A percentile compares a stretch with the other conserved stretches of the same genome.
Evolutionary conservation across 1,140 invertebrate genomes (phyloP).

Genomic region (Papilio polytes): DNA sequence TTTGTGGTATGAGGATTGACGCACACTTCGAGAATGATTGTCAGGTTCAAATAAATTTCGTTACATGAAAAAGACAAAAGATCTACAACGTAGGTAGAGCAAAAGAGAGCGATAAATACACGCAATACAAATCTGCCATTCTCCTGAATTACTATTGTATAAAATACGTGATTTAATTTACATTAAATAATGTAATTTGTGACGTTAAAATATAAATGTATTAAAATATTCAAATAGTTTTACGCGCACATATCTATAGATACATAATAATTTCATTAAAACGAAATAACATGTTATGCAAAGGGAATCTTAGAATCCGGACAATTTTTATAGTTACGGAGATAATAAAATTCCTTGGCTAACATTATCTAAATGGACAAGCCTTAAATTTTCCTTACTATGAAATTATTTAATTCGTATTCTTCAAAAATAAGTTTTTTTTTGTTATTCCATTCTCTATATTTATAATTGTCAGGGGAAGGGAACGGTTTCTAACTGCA

Average conservation of each 20-base stretch:
- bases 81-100: not conserved
- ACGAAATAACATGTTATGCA: conserved; percentile 9
- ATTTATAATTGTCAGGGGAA: too few relatives aligned
- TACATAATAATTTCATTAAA: not conserved
- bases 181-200: not conserved
- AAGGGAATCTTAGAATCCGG: not conserved
- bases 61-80: not conserved
- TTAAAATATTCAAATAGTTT: not conserved
- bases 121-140: not conserved
- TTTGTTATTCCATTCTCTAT: too few relatives aligned
- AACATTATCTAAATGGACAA: too few relatives aligned
- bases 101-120: not conserved
- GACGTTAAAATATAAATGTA: not conserved
- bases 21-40: not conserved
- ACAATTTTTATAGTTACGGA: not conserved
- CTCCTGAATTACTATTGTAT: not conserved
- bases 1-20: too few relatives aligned
- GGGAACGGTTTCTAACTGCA: too few relatives aligned
- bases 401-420: too few relatives aligned
- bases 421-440: too few relatives aligned
- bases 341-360: not conserved
- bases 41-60: not conserved
- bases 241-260: not conserved
- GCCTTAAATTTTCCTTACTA: too few relatives aligned
- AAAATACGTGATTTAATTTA: not conserved